Percentiles rank a stretch among this genome's conserved stretches.
Evolutionary conservation across 1,140 invertebrate species (phyloP).

Genomic region (Stenopsyche tienmushanensis): DNA sequence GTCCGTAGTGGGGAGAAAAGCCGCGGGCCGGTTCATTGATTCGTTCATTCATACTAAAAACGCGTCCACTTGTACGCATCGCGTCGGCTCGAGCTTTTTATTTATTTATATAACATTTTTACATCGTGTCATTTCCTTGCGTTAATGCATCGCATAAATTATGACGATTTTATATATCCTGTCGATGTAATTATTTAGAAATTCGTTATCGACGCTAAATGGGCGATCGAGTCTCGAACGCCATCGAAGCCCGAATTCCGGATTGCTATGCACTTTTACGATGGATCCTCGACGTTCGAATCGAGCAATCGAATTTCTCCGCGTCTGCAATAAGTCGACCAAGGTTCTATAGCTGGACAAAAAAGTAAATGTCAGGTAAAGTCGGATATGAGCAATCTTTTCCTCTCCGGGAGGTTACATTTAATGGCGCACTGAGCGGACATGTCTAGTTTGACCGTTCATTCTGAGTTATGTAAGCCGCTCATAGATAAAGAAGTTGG

Average conservation of each 20-base stretch:
- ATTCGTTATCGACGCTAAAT: not conserved
- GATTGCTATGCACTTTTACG: too few relatives aligned
- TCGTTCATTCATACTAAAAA: conserved; percentile 29
- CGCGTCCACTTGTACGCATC: not conserved
- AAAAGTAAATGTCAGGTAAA: too few relatives aligned
- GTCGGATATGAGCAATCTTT: conserved; percentile 9
- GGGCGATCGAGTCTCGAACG: not conserved
- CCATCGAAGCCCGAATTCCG: too few relatives aligned
- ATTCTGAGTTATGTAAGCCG: conserved; percentile 13
- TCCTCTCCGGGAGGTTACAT: not conserved
- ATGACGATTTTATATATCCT: not conserved
- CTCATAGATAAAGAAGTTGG: conserved; percentile 13
- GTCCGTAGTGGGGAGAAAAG: conserved; percentile 11
- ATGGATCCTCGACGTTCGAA: too few relatives aligned
- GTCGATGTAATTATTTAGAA: not conserved
- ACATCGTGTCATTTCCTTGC: not conserved
- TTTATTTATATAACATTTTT: not conserved
- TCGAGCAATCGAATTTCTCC: too few relatives aligned
- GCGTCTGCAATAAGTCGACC: too few relatives aligned
- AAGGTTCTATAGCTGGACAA: too few relatives aligned
- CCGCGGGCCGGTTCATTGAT: conserved; percentile 36
- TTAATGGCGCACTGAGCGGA: not conserved
- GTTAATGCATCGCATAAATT: too few relatives aligned
- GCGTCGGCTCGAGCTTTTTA: not conserved
- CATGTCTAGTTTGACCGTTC: not conserved